Percentiles rank a stretch among this genome's conserved stretches.
Conservation (phyloP, 2,888 invertebrate species). For the Melanostoma scalare region DNA sequence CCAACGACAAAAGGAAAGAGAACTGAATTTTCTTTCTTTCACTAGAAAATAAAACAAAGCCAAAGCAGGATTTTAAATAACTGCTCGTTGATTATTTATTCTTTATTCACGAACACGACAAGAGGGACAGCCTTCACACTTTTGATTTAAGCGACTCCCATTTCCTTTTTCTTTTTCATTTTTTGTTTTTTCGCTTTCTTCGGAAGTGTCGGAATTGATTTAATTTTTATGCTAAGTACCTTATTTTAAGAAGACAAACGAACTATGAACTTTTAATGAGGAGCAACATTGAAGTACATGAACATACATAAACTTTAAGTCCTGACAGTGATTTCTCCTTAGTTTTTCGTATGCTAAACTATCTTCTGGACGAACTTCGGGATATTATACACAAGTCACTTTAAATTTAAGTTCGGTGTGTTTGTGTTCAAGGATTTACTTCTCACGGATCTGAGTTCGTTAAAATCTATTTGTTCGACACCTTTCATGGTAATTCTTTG, state of each 20-base stretch:
- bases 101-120: constrained; percentile 18
- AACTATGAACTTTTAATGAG: constrained; percentile 65
- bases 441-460: neutral
- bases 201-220: constrained; percentile 29
- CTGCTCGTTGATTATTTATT: constrained; percentile 66
- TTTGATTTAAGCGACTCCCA: neutral
- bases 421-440: neutral
- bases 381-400: constrained; percentile 6
- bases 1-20: constrained; percentile 1
- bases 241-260: constrained; percentile 38
- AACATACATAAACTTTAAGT: constrained; percentile 12
- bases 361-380: constrained; percentile 17
- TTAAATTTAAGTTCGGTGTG: constrained; percentile 13
- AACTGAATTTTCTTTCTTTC: neutral
- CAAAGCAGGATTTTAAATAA: constrained; percentile 56
- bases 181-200: constrained; percentile 2
- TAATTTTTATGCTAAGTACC: constrained; percentile 54
- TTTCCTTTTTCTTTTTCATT: neutral
- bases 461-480: constrained; percentile 3
- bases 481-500: neutral
- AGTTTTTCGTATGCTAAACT: neutral
- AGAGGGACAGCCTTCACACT: constrained; percentile 27
- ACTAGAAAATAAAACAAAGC: constrained; percentile 23
- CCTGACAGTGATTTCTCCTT: constrained; percentile 4
- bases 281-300: constrained; percentile 46